These are phyloP conservation scores for Bradypodion ventrale DNA, from an alignment of 2,797 vertebrate genomes.

Conservation along the genomic window DNA sequence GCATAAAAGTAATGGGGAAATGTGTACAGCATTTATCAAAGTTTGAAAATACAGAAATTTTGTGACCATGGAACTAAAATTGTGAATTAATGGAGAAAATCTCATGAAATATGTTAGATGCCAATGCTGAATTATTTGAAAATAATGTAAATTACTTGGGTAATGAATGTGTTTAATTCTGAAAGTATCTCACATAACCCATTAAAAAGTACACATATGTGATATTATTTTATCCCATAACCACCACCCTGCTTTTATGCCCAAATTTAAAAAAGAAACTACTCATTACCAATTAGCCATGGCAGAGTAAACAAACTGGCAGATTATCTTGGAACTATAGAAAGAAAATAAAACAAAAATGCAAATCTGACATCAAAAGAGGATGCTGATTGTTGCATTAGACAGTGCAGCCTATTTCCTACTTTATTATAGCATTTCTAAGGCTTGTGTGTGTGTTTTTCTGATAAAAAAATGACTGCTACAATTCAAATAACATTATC, in stretches of 20 bases:
- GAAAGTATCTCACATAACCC: not conserved
- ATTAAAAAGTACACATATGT: not conserved
- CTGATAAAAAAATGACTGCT: not conserved
- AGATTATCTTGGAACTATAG: not conserved
- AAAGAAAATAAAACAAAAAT: not conserved
- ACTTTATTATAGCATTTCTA: not conserved
- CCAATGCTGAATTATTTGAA: not conserved
- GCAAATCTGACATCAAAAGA: not conserved
- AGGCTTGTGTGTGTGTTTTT: not conserved
- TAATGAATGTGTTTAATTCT: not conserved
- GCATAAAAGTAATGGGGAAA: conserved; percentile 28
- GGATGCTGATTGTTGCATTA: not conserved
- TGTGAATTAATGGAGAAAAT: not conserved
- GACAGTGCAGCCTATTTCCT: no score
- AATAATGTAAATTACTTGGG: not conserved
- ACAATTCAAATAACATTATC: not conserved
- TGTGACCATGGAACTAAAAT: conserved; percentile 19
- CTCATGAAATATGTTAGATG: not conserved
- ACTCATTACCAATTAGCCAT: not conserved
- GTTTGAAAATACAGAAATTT: conserved; percentile 38
- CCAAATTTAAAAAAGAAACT: not conserved
- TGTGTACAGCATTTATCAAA: not conserved
- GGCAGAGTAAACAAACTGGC: no score
- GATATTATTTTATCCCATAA: not conserved
- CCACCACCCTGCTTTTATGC: not conserved